Conservation (phyloP, 2,888 invertebrate genomes). For the Rhamnusium bicolor region DNA sequence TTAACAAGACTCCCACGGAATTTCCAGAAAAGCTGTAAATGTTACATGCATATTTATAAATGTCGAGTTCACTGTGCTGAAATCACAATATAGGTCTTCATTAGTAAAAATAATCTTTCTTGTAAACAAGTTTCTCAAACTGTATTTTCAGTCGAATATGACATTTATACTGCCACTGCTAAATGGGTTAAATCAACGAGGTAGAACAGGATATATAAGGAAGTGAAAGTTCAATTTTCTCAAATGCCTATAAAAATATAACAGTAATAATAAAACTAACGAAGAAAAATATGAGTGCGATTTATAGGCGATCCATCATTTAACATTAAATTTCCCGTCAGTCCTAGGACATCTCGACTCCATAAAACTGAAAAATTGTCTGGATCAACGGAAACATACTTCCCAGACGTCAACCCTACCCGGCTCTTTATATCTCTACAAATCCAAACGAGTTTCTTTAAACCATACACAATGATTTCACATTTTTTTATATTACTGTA, state of each 20-base stretch:
- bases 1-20: not conserved
- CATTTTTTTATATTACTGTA: not conserved
- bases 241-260: not conserved
- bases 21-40: constrained; percentile 21
- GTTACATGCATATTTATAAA: constrained; percentile 1
- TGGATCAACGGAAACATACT: constrained; percentile 16
- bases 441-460: constrained; percentile 9
- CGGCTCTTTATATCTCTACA: constrained; percentile 11
- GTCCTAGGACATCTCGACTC: constrained; percentile 3
- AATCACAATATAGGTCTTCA: not conserved
- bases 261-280: not conserved
- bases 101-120: constrained; percentile 5
- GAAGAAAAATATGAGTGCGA: constrained; percentile 22
- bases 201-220: not conserved
- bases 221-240: not conserved
- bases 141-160: not conserved
- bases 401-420: not conserved
- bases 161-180: not conserved
- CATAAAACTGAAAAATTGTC: constrained; percentile 31
- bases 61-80: constrained; percentile 10
- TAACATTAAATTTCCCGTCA: constrained; percentile 2
- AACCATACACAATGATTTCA: not conserved
- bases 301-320: constrained; percentile 28
- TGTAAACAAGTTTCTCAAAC: constrained; percentile 20
- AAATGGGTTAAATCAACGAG: not conserved